phyloP scores from a whole-genome alignment of 2,113 vertebrate species.

The Nannobrachium achirus region DNA sequence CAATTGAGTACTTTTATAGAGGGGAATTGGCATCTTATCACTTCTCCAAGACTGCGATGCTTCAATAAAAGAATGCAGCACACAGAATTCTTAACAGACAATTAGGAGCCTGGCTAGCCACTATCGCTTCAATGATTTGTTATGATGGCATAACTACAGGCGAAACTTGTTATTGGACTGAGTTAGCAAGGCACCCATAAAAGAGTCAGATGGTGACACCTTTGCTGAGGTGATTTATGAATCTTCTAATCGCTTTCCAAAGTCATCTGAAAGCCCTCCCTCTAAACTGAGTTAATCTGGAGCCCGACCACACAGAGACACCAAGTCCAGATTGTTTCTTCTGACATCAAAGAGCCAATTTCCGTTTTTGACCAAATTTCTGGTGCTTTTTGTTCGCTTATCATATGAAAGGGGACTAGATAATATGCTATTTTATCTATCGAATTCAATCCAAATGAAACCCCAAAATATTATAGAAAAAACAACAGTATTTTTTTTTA shows the following conservation, averaged over 20 bases:
- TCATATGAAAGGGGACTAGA: constrained; percentile 60
- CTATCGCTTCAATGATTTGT: constrained; percentile 77
- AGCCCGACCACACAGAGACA: constrained; percentile 70
- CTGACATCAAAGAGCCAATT: constrained; percentile 74
- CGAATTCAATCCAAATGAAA: constrained; percentile 71
- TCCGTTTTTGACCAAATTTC: constrained; percentile 76
- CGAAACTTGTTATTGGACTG: constrained; percentile 81
- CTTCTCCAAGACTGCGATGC: constrained; percentile 77
- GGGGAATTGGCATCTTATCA: constrained; percentile 78
- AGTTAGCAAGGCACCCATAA: constrained; percentile 77
- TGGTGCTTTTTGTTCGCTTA: constrained; percentile 64
- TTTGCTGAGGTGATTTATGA: constrained; percentile 77
- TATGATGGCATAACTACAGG: constrained; percentile 82
- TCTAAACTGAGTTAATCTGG: constrained; percentile 79
- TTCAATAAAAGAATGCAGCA: constrained; percentile 78
- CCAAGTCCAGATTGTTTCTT: constrained; percentile 75
- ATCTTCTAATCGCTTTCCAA: constrained; percentile 77
- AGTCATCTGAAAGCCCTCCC: constrained; percentile 76
- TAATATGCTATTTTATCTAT: constrained; percentile 69
- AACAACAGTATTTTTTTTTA: constrained; percentile 62
- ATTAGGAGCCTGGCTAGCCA: constrained; percentile 76
- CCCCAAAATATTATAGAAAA: constrained; percentile 62
- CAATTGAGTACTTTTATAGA: constrained; percentile 81
- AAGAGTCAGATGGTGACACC: constrained; percentile 81
- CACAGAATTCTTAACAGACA: constrained; percentile 80